A percentile compares a stretch with the other conserved stretches of the same genome.
Conservation (phyloP, 2,797 vertebrate genomes). For the Erethizon dorsatum region DNA sequence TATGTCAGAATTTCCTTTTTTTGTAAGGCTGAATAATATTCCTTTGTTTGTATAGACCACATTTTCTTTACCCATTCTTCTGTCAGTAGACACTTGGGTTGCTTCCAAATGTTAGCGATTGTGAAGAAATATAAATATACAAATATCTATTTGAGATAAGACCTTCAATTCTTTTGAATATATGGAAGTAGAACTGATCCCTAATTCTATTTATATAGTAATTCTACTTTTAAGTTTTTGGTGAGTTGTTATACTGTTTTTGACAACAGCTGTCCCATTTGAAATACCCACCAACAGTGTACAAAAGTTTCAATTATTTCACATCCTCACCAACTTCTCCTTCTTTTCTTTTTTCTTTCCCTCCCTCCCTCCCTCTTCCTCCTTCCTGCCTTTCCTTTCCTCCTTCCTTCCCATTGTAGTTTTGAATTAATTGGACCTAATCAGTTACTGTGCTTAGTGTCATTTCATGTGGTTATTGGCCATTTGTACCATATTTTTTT, state of each 20-base stretch:
- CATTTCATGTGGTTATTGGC: not conserved
- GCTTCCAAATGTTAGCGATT: not conserved
- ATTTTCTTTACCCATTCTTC: constrained; percentile 15
- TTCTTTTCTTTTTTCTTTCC: not conserved
- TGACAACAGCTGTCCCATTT: not conserved
- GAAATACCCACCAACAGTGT: not conserved
- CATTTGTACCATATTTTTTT: not conserved
- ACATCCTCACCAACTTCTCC: not conserved
- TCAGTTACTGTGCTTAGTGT: not conserved
- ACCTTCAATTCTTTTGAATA: not conserved
- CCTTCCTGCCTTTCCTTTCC: not conserved
- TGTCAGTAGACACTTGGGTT: not conserved
- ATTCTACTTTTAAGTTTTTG: not conserved
- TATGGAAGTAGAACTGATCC: not conserved
- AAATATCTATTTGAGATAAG: not conserved
- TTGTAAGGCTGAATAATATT: not conserved
- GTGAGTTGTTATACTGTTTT: not conserved
- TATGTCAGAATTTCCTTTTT: not conserved
- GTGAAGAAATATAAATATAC: not conserved
- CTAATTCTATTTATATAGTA: not conserved
- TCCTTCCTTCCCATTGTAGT: not conserved
- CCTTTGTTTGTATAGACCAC: not conserved
- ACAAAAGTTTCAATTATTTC: not conserved
- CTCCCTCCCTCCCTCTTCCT: not conserved
- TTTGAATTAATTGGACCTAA: constrained; percentile 9